Conservation (phyloP, 2,888 invertebrate species). For the Apotomis capreana region DNA sequence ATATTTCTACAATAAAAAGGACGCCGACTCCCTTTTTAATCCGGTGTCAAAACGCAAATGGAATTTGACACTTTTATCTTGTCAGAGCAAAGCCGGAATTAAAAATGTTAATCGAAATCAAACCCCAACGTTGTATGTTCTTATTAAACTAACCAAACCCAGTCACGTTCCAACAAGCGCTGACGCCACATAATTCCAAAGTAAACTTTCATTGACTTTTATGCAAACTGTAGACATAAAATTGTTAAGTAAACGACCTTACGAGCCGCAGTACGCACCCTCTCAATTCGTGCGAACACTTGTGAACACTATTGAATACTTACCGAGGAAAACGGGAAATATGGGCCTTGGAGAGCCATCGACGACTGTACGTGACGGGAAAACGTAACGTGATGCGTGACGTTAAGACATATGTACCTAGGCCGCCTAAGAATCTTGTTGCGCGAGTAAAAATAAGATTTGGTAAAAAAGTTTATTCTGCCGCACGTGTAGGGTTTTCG, state of each 20-base stretch:
- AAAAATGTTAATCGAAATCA: neutral
- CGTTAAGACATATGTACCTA: conserved; percentile 51
- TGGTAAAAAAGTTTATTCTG: neutral
- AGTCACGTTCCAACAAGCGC: conserved; percentile 10
- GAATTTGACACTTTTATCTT: neutral
- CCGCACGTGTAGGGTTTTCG: neutral
- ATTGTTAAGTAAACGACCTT: conserved; percentile 48
- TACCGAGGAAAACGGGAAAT: conserved; percentile 64
- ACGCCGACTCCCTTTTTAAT: too few species aligned
- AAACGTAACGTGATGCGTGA: conserved; percentile 57
- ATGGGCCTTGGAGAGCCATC: conserved; percentile 66
- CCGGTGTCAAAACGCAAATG: too few species aligned
- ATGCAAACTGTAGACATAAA: conserved; percentile 42
- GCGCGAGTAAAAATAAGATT: neutral
- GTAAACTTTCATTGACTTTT: conserved; percentile 31
- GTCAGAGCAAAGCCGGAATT: neutral
- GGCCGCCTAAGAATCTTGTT: conserved; percentile 18
- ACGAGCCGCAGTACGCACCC: conserved; percentile 51
- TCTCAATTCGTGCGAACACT: conserved; percentile 50
- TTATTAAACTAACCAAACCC: neutral
- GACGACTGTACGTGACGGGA: conserved; percentile 64
- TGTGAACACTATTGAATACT: conserved; percentile 67
- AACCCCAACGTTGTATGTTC: neutral
- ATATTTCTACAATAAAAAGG: too few species aligned
- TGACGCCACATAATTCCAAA: conserved; percentile 18